These are phyloP conservation scores for Anoplius nigerrimus DNA, from an alignment of 2,888 invertebrate species.

Conservation along the genomic window DNA sequence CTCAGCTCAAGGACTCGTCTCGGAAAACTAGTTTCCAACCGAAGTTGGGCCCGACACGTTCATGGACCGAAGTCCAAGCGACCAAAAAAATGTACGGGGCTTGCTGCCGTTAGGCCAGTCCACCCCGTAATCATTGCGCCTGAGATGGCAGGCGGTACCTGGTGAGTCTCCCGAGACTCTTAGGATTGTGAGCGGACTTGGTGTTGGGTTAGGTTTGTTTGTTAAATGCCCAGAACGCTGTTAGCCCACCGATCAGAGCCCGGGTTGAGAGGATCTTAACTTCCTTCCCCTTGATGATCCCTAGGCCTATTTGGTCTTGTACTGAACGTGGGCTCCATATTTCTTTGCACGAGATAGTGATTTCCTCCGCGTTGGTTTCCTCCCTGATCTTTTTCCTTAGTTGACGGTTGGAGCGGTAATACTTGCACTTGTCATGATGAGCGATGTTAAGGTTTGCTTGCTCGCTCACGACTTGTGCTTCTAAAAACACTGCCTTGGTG, in stretches of 20 bases:
- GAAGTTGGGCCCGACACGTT: too few species aligned
- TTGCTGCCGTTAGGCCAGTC: too few species aligned
- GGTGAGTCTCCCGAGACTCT: too few species aligned
- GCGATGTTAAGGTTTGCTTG: conserved; percentile 29
- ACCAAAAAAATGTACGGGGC: too few species aligned
- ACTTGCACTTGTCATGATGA: conserved; percentile 53
- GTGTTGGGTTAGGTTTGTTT: background rate
- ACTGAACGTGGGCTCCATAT: conserved; percentile 31
- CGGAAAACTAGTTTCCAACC: too few species aligned
- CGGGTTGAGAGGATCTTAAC: conserved; percentile 33
- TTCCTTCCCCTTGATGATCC: conserved; percentile 25
- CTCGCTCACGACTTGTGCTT: conserved; percentile 22
- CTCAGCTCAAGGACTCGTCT: too few species aligned
- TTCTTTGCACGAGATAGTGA: conserved; percentile 34
- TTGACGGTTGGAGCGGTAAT: conserved; percentile 38
- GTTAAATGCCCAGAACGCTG: conserved; percentile 7
- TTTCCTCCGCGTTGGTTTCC: background rate
- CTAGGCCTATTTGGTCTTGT: background rate
- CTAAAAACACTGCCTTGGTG: background rate
- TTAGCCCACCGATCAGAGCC: conserved; percentile 33
- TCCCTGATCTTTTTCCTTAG: conserved; percentile 8
- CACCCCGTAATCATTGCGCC: too few species aligned
- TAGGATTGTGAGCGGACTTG: too few species aligned
- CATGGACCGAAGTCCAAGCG: too few species aligned
- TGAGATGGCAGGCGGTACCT: too few species aligned